Conservation (phyloP, 2,797 vertebrate species). For the Aphelocoma californica region DNA sequence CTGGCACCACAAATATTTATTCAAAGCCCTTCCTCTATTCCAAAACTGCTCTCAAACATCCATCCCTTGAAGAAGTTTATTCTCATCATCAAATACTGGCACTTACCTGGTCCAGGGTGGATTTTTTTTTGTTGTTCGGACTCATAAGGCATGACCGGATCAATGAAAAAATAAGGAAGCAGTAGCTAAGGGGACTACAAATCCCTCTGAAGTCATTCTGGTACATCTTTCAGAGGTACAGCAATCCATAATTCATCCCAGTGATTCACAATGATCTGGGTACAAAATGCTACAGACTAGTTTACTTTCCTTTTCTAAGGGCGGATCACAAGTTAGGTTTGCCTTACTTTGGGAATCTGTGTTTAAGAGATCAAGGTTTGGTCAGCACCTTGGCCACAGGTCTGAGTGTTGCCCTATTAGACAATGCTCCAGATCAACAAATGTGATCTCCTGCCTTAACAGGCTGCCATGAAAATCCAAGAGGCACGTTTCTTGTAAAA, state of each 20-base stretch:
- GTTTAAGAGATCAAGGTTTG: background rate
- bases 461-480: background rate
- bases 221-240: background rate
- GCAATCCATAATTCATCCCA: background rate
- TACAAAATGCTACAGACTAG: background rate
- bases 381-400: background rate
- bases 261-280: background rate
- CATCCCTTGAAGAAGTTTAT: background rate
- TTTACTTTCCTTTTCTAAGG: background rate
- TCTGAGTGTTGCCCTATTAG: background rate
- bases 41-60: background rate
- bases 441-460: background rate
- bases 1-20: background rate
- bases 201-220: background rate
- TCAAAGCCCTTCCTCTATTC: background rate
- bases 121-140: background rate
- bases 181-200: background rate
- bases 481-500: fast-evolving
- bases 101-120: background rate
- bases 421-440: background rate
- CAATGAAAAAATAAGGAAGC: background rate
- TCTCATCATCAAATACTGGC: background rate
- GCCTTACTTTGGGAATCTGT: background rate
- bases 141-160: background rate
- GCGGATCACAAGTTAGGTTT: background rate